Evolutionary conservation across 2,888 invertebrate species (phyloP).

Genomic region (Xestobium rufovillosum): DNA sequence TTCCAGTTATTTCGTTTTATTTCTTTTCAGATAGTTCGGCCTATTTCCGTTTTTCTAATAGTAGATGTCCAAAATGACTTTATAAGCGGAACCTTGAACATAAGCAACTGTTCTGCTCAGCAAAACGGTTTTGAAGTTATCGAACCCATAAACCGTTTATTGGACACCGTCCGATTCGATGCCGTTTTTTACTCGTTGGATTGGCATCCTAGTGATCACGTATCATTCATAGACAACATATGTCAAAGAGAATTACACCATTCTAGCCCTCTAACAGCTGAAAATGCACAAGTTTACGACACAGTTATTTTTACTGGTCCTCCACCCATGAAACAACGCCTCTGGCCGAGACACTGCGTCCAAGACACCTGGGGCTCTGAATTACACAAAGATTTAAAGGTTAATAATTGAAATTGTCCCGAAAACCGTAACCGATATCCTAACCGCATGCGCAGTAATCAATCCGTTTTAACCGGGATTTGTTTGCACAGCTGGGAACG

Average conservation of each 20-base stretch:
- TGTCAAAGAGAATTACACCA: slow-evolving; percentile 65
- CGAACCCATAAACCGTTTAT: slow-evolving; percentile 80
- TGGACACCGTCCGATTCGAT: slow-evolving; percentile 77
- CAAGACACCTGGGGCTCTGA: slow-evolving; percentile 94
- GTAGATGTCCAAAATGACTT: slow-evolving; percentile 99
- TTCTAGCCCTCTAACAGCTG: slow-evolving; percentile 63
- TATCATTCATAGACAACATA: slow-evolving; percentile 93
- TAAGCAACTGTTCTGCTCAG: slow-evolving; percentile 87
- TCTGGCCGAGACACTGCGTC: slow-evolving; percentile 96
- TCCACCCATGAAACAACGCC: slow-evolving; percentile 75
- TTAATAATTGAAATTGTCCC: slow-evolving; percentile 31
- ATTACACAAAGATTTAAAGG: slow-evolving; percentile 82
- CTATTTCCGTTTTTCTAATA: slow-evolving; percentile 80
- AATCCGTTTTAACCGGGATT: too few species aligned
- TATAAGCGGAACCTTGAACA: slow-evolving; percentile 87
- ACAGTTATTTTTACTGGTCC: slow-evolving; percentile 88
- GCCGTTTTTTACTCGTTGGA: slow-evolving; percentile 89
- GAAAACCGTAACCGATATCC: background rate
- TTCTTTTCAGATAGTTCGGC: slow-evolving; percentile 64
- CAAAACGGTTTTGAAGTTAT: slow-evolving; percentile 87
- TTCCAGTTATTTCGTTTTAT: background rate
- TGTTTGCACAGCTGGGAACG: too few species aligned
- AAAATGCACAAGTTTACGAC: slow-evolving; percentile 77
- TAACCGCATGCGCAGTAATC: too few species aligned
- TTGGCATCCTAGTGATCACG: slow-evolving; percentile 95